phyloP scores from a whole-genome alignment of 2,888 invertebrate genomes.

The Polymixis lichenea region DNA sequence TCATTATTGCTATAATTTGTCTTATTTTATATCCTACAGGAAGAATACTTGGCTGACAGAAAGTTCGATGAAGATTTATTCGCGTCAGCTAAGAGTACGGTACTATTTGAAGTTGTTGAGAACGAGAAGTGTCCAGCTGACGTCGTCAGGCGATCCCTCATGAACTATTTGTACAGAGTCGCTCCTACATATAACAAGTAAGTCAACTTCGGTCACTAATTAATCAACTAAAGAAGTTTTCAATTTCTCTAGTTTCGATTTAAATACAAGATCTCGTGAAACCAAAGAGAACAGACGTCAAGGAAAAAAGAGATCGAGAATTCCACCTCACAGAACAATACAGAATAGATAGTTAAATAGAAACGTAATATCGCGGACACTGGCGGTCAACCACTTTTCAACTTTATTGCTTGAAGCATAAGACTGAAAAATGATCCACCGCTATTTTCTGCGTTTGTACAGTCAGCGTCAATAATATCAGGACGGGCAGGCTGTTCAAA shows the following conservation, averaged over 20 bases:
- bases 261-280: not conserved
- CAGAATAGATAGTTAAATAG: too few species aligned
- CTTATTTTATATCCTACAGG: slow-evolving; percentile 78
- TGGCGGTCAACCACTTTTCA: too few species aligned
- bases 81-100: slow-evolving; percentile 95
- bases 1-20: too few species aligned
- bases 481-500: too few species aligned
- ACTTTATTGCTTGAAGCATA: too few species aligned
- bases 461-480: too few species aligned
- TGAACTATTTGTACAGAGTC: slow-evolving; percentile 93
- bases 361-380: too few species aligned
- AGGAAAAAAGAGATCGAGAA: too few species aligned
- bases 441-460: too few species aligned
- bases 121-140: slow-evolving; percentile 94
- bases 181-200: slow-evolving; percentile 93
- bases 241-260: not conserved
- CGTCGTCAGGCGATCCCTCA: slow-evolving; percentile 93
- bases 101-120: slow-evolving; percentile 96
- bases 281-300: too few species aligned
- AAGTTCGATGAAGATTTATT: slow-evolving; percentile 94
- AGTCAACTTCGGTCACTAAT: slow-evolving; percentile 19
- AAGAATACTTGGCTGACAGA: slow-evolving; percentile 91
- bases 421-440: too few species aligned
- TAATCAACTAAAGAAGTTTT: not conserved
- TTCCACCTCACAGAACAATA: too few species aligned